phyloP scores from a whole-genome alignment of 2,113 vertebrate species.

The Saguinus midas region DNA sequence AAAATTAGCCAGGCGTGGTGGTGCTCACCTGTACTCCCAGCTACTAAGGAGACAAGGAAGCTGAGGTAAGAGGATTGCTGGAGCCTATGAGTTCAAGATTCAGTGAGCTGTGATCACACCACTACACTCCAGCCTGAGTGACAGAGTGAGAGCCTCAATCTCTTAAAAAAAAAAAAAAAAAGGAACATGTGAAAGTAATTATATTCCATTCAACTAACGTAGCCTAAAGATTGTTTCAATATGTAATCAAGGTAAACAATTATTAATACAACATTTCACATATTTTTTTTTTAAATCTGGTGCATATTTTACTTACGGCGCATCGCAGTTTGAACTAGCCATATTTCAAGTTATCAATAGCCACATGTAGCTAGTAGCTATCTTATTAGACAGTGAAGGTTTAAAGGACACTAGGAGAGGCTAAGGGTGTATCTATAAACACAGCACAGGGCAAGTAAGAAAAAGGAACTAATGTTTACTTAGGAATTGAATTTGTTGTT shows the following conservation, averaged over 20 bases:
- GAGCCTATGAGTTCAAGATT: too few species aligned
- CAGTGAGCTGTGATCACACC: too few species aligned
- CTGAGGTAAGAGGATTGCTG: too few species aligned
- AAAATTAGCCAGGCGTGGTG: too few species aligned
- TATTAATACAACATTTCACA: neutral
- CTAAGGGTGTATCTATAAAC: neutral
- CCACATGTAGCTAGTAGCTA: neutral
- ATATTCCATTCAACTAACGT: neutral
- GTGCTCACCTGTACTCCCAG: too few species aligned
- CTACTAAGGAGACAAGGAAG: too few species aligned
- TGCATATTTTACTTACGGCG: neutral
- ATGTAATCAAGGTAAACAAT: neutral
- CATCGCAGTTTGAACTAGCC: neutral
- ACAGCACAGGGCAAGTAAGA: neutral
- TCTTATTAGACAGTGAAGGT: neutral
- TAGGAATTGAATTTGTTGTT: neutral
- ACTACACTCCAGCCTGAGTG: too few species aligned
- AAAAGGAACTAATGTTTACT: neutral
- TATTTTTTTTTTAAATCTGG: neutral
- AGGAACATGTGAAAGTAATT: neutral
- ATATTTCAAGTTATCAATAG: neutral
- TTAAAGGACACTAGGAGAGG: neutral
- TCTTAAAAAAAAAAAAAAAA: neutral
- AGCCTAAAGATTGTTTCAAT: neutral
- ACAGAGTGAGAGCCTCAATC: too few species aligned